Conservation (phyloP, 2,113 vertebrate genomes). For the Thalassoma bifasciatum region DNA sequence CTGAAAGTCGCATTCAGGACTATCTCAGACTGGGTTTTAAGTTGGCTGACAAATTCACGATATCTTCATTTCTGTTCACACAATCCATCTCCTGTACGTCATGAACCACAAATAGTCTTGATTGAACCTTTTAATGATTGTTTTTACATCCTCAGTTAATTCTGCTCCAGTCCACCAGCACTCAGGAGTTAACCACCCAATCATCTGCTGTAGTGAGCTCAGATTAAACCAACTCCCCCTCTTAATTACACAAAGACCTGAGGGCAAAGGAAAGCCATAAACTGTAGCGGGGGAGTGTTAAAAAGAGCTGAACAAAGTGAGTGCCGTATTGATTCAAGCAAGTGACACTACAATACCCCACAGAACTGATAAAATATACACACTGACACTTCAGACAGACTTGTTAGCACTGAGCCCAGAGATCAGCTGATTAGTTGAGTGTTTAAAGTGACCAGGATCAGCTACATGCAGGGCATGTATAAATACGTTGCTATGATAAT, state of each 20-base stretch:
- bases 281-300: conserved; percentile 42
- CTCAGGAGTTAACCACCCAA: conserved; percentile 25
- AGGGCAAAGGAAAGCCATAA: conserved; percentile 30
- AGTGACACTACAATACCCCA: conserved; percentile 8
- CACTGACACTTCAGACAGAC: conserved; percentile 52
- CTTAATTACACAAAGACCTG: conserved; percentile 42
- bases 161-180: neutral
- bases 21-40: no score
- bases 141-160: neutral
- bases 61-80: no score
- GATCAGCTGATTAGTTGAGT: conserved; percentile 7
- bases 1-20: no score
- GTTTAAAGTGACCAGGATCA: conserved; percentile 8
- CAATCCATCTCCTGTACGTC: no score
- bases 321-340: conserved; percentile 53
- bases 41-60: no score
- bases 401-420: conserved; percentile 21
- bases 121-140: neutral
- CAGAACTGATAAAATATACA: conserved; percentile 15
- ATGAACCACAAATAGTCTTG: no score
- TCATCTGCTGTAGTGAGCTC: conserved; percentile 34
- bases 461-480: neutral
- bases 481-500: neutral
- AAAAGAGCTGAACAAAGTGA: conserved; percentile 59
- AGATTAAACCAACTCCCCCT: conserved; percentile 39